Conservation (phyloP, 2,888 invertebrate species). For the Erebia aethiops region DNA sequence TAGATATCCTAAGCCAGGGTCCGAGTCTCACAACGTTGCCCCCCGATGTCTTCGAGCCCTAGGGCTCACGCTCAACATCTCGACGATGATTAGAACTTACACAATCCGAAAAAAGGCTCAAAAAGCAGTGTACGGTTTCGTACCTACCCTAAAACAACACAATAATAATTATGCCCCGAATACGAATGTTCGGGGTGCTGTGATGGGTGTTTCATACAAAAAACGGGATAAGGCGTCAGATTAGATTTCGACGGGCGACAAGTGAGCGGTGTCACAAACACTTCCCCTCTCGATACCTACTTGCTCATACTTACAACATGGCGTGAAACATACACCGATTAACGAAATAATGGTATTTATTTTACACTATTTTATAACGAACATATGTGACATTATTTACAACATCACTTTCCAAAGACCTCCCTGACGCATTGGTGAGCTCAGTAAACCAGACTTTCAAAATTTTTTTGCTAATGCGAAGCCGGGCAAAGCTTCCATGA, state of each 20-base stretch:
- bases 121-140: background rate
- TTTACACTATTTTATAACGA: background rate
- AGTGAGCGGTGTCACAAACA: slow-evolving; percentile 64
- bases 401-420: too few relatives aligned
- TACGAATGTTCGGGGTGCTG: slow-evolving; percentile 33
- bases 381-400: background rate
- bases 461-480: too few relatives aligned
- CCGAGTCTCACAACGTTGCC: too few relatives aligned
- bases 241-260: slow-evolving; percentile 66
- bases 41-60: too few relatives aligned
- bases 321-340: background rate
- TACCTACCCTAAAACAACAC: slow-evolving; percentile 18
- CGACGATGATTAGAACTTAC: too few relatives aligned
- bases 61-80: too few relatives aligned
- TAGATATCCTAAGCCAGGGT: too few relatives aligned
- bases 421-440: too few relatives aligned
- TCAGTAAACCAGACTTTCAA: too few relatives aligned
- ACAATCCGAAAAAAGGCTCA: too few relatives aligned
- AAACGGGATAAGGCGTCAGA: slow-evolving; percentile 46
- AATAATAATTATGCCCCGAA: slow-evolving; percentile 8
- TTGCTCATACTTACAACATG: slow-evolving; percentile 1
- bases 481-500: too few relatives aligned
- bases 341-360: background rate
- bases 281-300: slow-evolving; percentile 35
- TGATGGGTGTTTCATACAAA: slow-evolving; percentile 42